These are phyloP conservation scores for Sphinx pinastri DNA, from an alignment of 2,888 invertebrate genomes.

Conservation along the genomic window DNA sequence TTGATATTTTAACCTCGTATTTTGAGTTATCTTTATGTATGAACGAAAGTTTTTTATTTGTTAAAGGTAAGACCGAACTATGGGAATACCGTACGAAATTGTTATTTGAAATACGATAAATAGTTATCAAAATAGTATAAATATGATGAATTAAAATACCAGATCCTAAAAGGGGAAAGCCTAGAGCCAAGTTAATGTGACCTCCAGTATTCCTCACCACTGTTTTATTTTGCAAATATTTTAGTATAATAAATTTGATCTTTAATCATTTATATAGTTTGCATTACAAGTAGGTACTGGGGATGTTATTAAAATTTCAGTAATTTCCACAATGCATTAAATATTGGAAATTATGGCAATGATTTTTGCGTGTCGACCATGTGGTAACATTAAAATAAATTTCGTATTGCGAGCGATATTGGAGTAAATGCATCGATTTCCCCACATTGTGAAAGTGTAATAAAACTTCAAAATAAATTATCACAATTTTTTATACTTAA, in stretches of 20 bases:
- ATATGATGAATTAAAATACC: too few species aligned
- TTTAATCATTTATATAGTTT: background rate
- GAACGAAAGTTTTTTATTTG: too few species aligned
- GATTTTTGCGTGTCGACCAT: background rate
- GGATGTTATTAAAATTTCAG: background rate
- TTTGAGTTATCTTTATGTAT: too few species aligned
- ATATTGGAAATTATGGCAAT: background rate
- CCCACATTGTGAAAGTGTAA: constrained; percentile 8
- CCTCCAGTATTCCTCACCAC: too few species aligned
- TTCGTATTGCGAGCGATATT: constrained; percentile 5
- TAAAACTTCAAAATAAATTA: constrained; percentile 42
- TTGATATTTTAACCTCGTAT: too few species aligned
- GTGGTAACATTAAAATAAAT: constrained; percentile 6
- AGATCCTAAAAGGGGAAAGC: too few species aligned
- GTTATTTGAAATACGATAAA: too few species aligned
- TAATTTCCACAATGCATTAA: background rate
- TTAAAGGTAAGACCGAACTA: too few species aligned
- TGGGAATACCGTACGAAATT: too few species aligned
- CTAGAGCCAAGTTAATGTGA: too few species aligned
- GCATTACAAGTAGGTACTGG: background rate
- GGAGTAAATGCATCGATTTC: constrained; percentile 5
- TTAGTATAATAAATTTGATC: background rate
- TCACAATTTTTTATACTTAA: constrained; percentile 75
- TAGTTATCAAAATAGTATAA: too few species aligned
- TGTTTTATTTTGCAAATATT: background rate